Percentiles rank a stretch among this genome's conserved stretches.
Evolutionary conservation across 2,797 vertebrate species (phyloP).

Genomic region (Huso huso): DNA sequence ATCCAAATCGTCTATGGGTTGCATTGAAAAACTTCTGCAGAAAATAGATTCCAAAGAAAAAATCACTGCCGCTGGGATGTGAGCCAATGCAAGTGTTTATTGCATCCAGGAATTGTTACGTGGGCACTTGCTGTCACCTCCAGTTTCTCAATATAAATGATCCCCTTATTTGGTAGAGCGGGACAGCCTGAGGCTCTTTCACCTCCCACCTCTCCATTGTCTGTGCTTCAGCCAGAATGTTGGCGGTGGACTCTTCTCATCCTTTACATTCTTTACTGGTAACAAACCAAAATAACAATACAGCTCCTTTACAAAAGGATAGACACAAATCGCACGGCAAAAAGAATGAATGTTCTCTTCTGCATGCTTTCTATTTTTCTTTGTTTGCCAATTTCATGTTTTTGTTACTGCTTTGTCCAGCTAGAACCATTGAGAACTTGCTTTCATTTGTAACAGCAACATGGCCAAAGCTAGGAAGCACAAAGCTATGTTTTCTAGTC

Average conservation of each 20-base stretch:
- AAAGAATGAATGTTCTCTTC: no score
- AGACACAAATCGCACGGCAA: neutral
- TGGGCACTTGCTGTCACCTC: conserved; percentile 43
- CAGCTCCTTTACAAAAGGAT: neutral
- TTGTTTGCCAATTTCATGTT: no score
- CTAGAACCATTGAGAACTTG: no score
- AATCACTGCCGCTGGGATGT: conserved; percentile 7
- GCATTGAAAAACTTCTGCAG: neutral
- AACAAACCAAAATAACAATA: neutral
- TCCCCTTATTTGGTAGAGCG: conserved; percentile 2
- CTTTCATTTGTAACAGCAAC: no score
- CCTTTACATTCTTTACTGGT: neutral
- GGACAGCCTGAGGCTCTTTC: conserved; percentile 4
- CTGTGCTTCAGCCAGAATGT: neutral
- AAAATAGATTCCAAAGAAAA: conserved; percentile 9
- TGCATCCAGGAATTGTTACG: conserved; percentile 46
- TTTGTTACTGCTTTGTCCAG: no score
- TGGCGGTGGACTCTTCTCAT: neutral
- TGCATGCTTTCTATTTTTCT: no score
- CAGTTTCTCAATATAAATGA: conserved; percentile 20
- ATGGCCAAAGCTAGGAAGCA: no score
- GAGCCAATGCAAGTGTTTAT: conserved; percentile 34
- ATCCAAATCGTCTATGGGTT: neutral
- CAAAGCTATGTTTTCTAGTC: no score
- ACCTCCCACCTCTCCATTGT: conserved; percentile 6